phyloP scores from a whole-genome alignment of 2,113 vertebrate genomes.

The Notechis scutatus region DNA sequence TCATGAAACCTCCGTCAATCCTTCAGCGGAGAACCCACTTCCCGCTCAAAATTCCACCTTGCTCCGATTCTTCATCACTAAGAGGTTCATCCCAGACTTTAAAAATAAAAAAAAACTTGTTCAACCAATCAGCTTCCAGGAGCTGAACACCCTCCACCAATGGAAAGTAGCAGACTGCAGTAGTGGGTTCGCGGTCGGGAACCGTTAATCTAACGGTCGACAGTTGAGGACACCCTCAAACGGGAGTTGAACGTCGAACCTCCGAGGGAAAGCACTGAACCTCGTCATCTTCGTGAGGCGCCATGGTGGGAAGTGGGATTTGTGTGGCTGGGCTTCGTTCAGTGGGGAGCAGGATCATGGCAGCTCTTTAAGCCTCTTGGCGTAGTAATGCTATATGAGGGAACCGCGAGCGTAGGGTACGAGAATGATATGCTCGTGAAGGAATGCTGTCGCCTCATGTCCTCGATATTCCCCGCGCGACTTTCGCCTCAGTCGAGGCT shows the following conservation, averaged over 20 bases:
- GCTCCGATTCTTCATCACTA: no score
- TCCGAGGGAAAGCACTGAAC: not conserved
- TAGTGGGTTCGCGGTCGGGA: not conserved
- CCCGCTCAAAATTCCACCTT: not conserved
- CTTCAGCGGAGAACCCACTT: not conserved
- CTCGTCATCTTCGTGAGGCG: not conserved
- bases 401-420: no score
- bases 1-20: no score
- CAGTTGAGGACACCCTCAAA: not conserved
- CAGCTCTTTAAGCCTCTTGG: not conserved
- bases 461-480: not conserved
- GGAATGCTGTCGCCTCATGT: not conserved
- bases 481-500: not conserved
- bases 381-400: not conserved
- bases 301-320: slow-evolving; percentile 9
- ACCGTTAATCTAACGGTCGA: not conserved
- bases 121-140: not conserved
- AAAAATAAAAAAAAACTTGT: no score
- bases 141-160: not conserved
- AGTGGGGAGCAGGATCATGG: no score
- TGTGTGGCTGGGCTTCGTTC: not conserved
- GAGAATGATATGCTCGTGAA: not conserved
- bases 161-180: not conserved
- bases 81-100: no score
- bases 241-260: not conserved